A percentile compares a stretch with the other conserved stretches of the same genome.
These are phyloP conservation scores for Mormyrus proboscirostris DNA, from an alignment of 2,797 vertebrate genomes.

Conservation along the genomic window DNA sequence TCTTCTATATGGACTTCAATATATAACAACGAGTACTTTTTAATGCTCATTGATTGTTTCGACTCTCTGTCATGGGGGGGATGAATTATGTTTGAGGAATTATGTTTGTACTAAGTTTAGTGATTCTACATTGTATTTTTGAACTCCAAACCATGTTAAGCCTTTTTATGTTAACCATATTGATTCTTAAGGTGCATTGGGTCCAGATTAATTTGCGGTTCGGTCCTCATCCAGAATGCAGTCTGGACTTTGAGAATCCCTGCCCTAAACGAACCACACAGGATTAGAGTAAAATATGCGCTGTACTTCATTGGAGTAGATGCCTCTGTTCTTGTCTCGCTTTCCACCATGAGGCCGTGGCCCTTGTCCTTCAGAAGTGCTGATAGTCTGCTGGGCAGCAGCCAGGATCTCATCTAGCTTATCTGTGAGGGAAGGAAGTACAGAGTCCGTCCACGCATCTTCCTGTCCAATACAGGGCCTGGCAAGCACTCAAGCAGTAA, in stretches of 20 bases:
- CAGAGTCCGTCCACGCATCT: not conserved
- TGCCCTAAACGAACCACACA: not conserved
- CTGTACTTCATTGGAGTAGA: constrained; percentile 45
- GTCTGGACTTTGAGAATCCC: not conserved
- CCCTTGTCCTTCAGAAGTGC: constrained; percentile 74
- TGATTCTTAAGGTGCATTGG: not conserved
- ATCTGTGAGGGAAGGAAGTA: constrained; percentile 52
- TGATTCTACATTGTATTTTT: not conserved
- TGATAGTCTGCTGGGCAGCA: constrained; percentile 86
- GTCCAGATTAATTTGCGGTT: not conserved
- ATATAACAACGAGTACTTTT: not conserved
- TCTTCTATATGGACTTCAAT: not conserved
- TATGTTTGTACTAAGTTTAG: not conserved
- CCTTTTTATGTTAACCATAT: not conserved
- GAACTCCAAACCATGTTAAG: not conserved
- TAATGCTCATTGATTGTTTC: not conserved
- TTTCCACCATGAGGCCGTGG: constrained; percentile 73
- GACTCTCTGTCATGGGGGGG: not conserved
- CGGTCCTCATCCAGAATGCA: not conserved
- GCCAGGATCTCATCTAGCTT: constrained; percentile 91
- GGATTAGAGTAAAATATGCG: not conserved
- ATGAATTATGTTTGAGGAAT: not conserved
- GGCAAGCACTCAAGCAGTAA: not conserved
- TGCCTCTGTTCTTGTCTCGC: constrained; percentile 59
- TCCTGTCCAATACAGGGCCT: not conserved